phyloP scores from a whole-genome alignment of 2,888 invertebrate genomes.

The Nymphalis c-album region DNA sequence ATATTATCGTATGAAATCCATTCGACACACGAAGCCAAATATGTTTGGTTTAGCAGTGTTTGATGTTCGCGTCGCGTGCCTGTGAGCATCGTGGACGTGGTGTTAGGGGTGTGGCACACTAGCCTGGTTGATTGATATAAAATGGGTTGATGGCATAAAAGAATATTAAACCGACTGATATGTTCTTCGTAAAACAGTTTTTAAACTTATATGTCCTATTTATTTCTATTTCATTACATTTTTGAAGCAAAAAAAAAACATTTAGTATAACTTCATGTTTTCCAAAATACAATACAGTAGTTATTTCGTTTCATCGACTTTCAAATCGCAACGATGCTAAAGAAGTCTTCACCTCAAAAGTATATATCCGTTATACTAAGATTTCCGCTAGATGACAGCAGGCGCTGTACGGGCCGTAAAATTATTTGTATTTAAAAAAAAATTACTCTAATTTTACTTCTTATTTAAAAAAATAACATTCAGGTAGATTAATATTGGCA shows the following conservation, averaged over 20 bases:
- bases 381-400: too few relatives aligned
- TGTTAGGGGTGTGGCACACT: slow-evolving; percentile 42
- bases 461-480: too few relatives aligned
- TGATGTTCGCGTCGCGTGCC: slow-evolving; percentile 67
- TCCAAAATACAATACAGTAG: too few relatives aligned
- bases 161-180: background rate
- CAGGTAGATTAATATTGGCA: too few relatives aligned
- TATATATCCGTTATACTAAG: too few relatives aligned
- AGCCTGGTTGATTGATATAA: background rate
- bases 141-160: slow-evolving; percentile 4
- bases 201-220: background rate
- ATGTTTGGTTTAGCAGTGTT: slow-evolving; percentile 54
- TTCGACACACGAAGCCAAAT: slow-evolving; percentile 52
- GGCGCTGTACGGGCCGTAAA: too few relatives aligned
- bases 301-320: too few relatives aligned
- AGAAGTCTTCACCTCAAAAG: too few relatives aligned
- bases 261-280: too few relatives aligned
- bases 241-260: background rate
- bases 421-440: too few relatives aligned
- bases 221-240: background rate
- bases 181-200: background rate
- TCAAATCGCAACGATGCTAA: too few relatives aligned
- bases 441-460: too few relatives aligned
- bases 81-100: slow-evolving; percentile 37
- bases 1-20: slow-evolving; percentile 54